A percentile compares a stretch with the other conserved stretches of the same genome.
Conservation (phyloP, 2,888 invertebrate species). For the Stenurella melanura region DNA sequence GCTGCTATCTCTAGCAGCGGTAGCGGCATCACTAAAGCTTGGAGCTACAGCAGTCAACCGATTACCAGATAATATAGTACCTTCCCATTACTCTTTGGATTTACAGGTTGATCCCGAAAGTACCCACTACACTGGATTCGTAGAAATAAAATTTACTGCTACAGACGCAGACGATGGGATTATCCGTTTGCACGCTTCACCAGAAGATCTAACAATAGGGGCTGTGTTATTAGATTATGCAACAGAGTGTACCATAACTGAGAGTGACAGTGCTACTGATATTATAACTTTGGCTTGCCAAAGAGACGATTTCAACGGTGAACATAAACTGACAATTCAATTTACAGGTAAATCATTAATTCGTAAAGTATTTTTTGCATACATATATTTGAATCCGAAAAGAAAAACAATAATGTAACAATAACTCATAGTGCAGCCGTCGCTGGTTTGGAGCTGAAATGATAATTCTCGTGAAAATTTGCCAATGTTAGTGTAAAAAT, state of each 20-base stretch:
- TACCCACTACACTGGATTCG: slow-evolving; percentile 43
- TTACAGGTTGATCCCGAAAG: slow-evolving; percentile 45
- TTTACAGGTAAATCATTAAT: slow-evolving; percentile 55
- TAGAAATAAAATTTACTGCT: slow-evolving; percentile 41
- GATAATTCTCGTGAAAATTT: too few species aligned
- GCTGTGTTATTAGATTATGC: slow-evolving; percentile 10
- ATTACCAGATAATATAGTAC: slow-evolving; percentile 74
- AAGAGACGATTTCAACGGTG: slow-evolving; percentile 25
- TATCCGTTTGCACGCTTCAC: slow-evolving; percentile 40
- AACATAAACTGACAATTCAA: slow-evolving; percentile 55
- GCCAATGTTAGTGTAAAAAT: too few species aligned
- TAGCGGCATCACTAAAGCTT: not conserved
- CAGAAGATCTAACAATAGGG: slow-evolving; percentile 31
- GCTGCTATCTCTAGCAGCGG: not conserved
- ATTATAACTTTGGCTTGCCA: slow-evolving; percentile 29
- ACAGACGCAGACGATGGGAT: not conserved
- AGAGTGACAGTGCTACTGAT: slow-evolving; percentile 29
- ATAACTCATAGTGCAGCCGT: too few species aligned
- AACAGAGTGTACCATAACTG: slow-evolving; percentile 4
- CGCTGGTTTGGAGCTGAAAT: too few species aligned
- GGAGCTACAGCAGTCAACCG: slow-evolving; percentile 67
- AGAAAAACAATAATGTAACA: too few species aligned
- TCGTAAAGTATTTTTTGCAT: too few species aligned
- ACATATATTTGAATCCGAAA: too few species aligned
- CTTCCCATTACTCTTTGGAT: slow-evolving; percentile 74